Base-by-base conservation (phyloP, 2,113 vertebrate genomes). In the Tyto alba region DNA sequence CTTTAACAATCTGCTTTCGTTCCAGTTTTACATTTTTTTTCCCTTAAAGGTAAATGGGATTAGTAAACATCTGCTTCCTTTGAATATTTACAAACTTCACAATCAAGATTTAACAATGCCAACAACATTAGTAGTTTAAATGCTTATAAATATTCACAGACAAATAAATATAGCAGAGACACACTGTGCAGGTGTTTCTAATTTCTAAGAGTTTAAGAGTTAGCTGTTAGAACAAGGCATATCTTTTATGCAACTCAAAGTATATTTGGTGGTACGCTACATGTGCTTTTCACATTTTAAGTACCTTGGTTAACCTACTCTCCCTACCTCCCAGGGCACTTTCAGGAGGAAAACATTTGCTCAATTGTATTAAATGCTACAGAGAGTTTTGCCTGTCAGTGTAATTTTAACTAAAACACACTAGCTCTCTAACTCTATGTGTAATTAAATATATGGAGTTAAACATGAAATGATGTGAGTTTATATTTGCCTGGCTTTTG, bases 31-130 rank as follows among this genome's bases (percentile, higher is more conserved):
- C 95, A 83, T 97, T 97, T 96, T 95, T 95, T 82, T 78, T 41
- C 86, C 93, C 95, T 96, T 92, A 88, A 95, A 94, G 95, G 96
- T 96, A 95, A 95, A 88, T 88, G 91, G 90, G 86, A 93, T 97
- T 96, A 93, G 96, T 88, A 92, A 98, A 92, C 95, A 96, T 96
- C 95, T 96, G 96, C 78, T 95, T 96, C 94, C 95, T 97, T 96
- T 95, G 90, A 96, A 81, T 97, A 97, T 97, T 97, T 97, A 97
- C 97, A 97, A 95, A 97, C 96, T 97, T 95, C 78, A 89, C 75
- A 74, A 80, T 85, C 47, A 79, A 95, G 83, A 78, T 91, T 85
- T 90, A 97, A 91, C 94, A 47, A 72, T 76, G 89, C 95, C 89
- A 94, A 94, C 94, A 79, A 93, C 93, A 90, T 93, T 71, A 88